These are phyloP conservation scores for Tetrao urogallus DNA, from an alignment of 2,113 vertebrate genomes.

Conservation along the genomic window DNA sequence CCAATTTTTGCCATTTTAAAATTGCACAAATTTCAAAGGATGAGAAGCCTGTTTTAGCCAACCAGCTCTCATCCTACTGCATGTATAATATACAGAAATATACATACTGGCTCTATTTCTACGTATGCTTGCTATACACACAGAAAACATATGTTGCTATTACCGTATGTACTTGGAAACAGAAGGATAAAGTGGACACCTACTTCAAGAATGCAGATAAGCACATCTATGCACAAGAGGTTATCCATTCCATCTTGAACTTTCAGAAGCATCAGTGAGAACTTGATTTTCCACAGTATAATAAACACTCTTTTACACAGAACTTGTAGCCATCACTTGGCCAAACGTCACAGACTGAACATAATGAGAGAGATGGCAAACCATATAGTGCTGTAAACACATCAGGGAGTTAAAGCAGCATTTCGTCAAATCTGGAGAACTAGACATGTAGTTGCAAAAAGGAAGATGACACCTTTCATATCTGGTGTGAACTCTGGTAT, in stretches of 20 bases:
- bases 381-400: not conserved
- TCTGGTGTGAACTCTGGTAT: not conserved
- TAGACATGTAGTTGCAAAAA: not conserved
- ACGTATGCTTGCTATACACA: not conserved
- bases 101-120: not conserved
- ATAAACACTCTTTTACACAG: not conserved
- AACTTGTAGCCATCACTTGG: not conserved
- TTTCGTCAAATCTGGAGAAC: not conserved
- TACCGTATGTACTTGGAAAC: not conserved
- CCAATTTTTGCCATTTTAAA: not conserved
- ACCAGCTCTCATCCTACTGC: not conserved
- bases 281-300: not conserved
- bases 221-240: not conserved
- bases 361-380: not conserved
- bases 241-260: not conserved
- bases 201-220: not conserved
- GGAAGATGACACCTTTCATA: not conserved
- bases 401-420: not conserved
- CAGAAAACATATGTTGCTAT: not conserved
- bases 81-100: not conserved
- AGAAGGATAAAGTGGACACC: not conserved
- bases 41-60: not conserved
- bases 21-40: fast-evolving
- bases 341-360: not conserved
- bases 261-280: not conserved